These are phyloP conservation scores for Haliclystus octoradiatus DNA, from an alignment of 30 jellyfish, hydroid and myxozoan genomes.

Conservation along the genomic window DNA sequence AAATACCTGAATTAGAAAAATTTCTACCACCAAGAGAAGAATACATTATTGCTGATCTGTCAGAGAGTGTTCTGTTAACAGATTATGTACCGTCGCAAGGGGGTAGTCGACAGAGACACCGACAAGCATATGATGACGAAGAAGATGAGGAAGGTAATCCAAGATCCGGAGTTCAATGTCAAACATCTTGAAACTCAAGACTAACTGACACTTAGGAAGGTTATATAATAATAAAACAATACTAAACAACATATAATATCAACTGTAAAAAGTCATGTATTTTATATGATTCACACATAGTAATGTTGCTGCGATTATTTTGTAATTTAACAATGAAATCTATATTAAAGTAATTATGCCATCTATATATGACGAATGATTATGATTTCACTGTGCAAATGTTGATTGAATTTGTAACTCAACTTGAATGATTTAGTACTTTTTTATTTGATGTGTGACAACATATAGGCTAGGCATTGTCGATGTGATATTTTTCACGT, in stretches of 20 bases:
- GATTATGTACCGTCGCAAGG: conserved; percentile 47
- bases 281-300: background rate
- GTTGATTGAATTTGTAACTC: too few species aligned
- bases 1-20: conserved; percentile 34
- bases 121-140: conserved; percentile 51
- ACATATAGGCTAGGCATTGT: too few species aligned
- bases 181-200: conserved; percentile 55
- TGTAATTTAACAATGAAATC: too few species aligned
- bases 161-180: conserved; percentile 88
- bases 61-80: conserved; percentile 57
- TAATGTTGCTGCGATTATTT: too few species aligned
- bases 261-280: background rate
- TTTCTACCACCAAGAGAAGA: conserved; percentile 74
- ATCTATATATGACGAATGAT: too few species aligned
- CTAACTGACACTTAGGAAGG: too few species aligned
- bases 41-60: conserved; percentile 68
- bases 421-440: too few species aligned
- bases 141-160: conserved; percentile 65
- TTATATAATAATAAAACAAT: background rate
- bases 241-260: background rate
- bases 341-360: too few species aligned
- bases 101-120: conserved; percentile 11
- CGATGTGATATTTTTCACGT: too few species aligned
- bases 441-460: too few species aligned
- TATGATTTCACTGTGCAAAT: too few species aligned